Base-by-base conservation (phyloP, 1,140 invertebrate species). In the Dendroctonus ponderosae region DNA sequence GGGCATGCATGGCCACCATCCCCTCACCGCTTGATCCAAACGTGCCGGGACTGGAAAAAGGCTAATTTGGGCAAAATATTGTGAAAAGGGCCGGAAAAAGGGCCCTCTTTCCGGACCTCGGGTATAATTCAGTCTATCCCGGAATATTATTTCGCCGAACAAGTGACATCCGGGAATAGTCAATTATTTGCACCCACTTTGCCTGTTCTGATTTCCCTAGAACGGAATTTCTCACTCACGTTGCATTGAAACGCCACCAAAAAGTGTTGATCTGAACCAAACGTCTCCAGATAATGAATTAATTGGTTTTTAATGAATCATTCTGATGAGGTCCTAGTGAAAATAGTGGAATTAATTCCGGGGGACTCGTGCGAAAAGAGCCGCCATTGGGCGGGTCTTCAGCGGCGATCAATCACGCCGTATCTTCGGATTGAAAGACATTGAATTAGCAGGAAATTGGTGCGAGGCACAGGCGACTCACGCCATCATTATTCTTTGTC, bases 391-490 rank as follows among this genome's bases (percentile, higher is more conserved):
- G 72, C 62, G 72, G 68, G 57, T 67, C 49, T 12, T 12, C 44
- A n/a, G 39, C 68, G 26, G 71, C 71, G 73, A 77, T 77, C 75
- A 77, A 77, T 77, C 75, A 77, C 74, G 62, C 66, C 70, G 62
- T 75, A 74, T 75, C 72, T 77, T 72, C 65, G 69, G 75, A 77
- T 77, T 77, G 75, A 77, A 77, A 77, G 75, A 75, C 75, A 77
- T 77, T 77, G 75, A 77, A 77, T 77, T 75, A 77, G 73, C 75
- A 75, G 75, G 75, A 77, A 77, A 77, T 77, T 77, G 74, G 71
- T 73, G 72, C 70, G 69, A 66, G 71, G 67, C 70, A 69, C 64
- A 67, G 71, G 66, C 63, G 52, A 67, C 70, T 71, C 68, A 51
- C 51, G 66, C 66, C 46, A 41, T 73, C 74, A 76, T 76, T 74